Percentiles rank a stretch among this genome's conserved stretches.
Conservation (phyloP, 2,113 vertebrate genomes). For the Dermatemys mawii region DNA sequence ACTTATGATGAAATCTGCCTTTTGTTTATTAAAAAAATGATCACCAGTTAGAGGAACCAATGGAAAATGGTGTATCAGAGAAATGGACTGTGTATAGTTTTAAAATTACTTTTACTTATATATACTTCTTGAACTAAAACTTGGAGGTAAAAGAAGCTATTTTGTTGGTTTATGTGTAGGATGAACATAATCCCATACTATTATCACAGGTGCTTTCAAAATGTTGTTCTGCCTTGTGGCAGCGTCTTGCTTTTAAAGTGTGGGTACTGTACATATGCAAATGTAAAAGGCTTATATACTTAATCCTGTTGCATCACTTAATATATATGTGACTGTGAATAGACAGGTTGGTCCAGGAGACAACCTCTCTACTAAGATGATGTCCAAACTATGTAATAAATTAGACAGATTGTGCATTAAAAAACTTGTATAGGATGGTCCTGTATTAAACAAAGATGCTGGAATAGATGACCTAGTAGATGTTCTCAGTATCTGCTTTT, state of each 20-base stretch:
- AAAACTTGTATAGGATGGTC: background rate
- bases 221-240: background rate
- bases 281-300: background rate
- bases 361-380: background rate
- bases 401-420: rapidly evolving
- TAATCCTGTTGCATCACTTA: background rate
- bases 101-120: background rate
- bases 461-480: background rate
- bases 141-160: background rate
- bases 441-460: background rate
- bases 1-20: background rate
- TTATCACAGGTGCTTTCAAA: background rate
- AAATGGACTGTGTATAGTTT: background rate
- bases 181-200: background rate
- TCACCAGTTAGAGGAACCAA: background rate
- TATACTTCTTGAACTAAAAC: background rate
- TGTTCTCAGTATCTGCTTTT: background rate
- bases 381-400: background rate
- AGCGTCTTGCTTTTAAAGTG: background rate
- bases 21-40: background rate
- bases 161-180: background rate
- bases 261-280: too few species aligned
- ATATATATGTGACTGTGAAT: background rate
- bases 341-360: background rate
- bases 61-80: background rate